These are phyloP conservation scores for Triops cancriformis DNA, from an alignment of 1,140 invertebrate genomes.

Conservation along the genomic window DNA sequence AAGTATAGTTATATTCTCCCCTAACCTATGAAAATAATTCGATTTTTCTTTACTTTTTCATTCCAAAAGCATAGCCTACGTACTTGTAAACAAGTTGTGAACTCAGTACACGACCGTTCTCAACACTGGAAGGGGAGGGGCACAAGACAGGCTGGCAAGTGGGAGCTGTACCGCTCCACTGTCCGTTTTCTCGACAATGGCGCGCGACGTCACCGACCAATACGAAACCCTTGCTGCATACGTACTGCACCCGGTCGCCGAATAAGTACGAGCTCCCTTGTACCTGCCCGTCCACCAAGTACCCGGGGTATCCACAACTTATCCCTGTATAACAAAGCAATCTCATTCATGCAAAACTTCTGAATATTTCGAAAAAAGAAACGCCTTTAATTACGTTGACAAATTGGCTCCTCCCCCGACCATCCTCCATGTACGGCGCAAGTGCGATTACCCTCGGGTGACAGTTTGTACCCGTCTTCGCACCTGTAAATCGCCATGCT, in stretches of 20 bases:
- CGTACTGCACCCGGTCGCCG: constrained; percentile 45
- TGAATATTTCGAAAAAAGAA: too few relatives aligned
- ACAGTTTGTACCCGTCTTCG: constrained; percentile 38
- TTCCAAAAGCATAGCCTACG: too few relatives aligned
- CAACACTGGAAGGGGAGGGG: constrained; percentile 22
- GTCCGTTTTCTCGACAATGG: constrained; percentile 45
- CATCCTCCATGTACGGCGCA: constrained; percentile 41
- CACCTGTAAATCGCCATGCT: constrained; percentile 39
- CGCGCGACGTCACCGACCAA: constrained; percentile 42
- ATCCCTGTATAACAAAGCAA: constrained; percentile 38
- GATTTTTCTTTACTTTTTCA: too few relatives aligned
- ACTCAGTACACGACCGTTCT: constrained; percentile 11
- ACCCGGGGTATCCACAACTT: constrained; percentile 51
- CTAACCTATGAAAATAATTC: constrained; percentile 21
- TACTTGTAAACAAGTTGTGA: neutral
- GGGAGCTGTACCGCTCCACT: constrained; percentile 40
- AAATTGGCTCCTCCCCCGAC: constrained; percentile 37
- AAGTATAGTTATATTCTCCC: constrained; percentile 33
- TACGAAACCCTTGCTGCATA: constrained; percentile 46
- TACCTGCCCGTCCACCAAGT: constrained; percentile 46
- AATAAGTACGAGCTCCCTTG: constrained; percentile 46
- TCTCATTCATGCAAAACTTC: too few relatives aligned
- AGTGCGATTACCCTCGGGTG: constrained; percentile 30
- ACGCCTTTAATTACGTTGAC: constrained; percentile 45
- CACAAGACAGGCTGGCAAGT: constrained; percentile 35